A percentile compares a stretch with the other conserved stretches of the same genome.
phyloP scores from a whole-genome alignment of 1,140 invertebrate species.

The Idris sp. region DNA sequence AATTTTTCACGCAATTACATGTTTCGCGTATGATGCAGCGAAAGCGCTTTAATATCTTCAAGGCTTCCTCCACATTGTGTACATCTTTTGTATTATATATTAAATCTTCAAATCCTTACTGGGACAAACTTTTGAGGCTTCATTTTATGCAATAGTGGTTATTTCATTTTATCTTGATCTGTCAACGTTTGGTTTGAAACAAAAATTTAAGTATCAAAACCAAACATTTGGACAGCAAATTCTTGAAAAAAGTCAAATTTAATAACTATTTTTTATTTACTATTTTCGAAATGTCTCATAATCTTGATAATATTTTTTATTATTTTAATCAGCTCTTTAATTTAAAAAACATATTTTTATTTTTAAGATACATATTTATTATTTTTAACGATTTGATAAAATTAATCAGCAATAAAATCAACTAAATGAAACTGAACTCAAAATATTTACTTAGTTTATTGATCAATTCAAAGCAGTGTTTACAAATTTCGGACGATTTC shows the following conservation, averaged over 20 bases:
- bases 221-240: background rate
- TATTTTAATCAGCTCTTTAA: too few species aligned
- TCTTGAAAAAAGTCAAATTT: background rate
- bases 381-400: too few species aligned
- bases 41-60: constrained; percentile 55
- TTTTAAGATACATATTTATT: too few species aligned
- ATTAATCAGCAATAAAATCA: too few species aligned
- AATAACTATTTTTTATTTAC: too few species aligned
- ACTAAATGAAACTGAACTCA: too few species aligned
- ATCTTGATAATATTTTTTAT: too few species aligned
- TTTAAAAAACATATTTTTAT: too few species aligned
- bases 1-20: constrained; percentile 37
- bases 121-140: constrained; percentile 48
- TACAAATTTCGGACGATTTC: constrained; percentile 22
- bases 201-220: too few species aligned
- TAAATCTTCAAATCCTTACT: constrained; percentile 52
- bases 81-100: constrained; percentile 40
- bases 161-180: constrained; percentile 4
- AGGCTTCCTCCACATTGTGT: constrained; percentile 53
- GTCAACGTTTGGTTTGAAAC: constrained; percentile 6
- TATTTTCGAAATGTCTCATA: too few species aligned
- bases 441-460: too few species aligned
- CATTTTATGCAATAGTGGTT: constrained; percentile 9
- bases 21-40: constrained; percentile 32
- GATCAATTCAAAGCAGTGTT: too few species aligned